Evolutionary conservation across 2,888 invertebrate genomes (phyloP), one percentile per base, ranked within the genome.

Genomic region (Andrena marginata): DNA sequence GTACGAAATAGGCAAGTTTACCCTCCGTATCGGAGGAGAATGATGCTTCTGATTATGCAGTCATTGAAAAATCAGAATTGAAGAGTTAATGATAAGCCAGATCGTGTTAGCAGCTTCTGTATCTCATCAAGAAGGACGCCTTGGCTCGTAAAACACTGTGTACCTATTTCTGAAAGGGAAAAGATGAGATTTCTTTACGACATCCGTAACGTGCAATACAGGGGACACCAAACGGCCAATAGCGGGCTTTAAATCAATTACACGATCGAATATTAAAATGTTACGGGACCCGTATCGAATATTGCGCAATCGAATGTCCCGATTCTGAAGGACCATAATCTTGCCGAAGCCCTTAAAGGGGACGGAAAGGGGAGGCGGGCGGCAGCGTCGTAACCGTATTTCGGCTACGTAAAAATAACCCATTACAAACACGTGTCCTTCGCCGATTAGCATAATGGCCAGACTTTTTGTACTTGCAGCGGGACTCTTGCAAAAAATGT

Each of bases 361-460:
- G 35, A 10, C 10, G 49, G 0, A 54, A 65, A 65, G 54, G 69
- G 82, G 62, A 49, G n/a, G 49, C 33, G 63, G 48, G 48, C 29
- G 33, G 33, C 56, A 54, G 51, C 65, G 72, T 42, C 59, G 80
- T 74, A 84, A 87, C 79, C 76, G 73, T 87, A 80, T 87, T 90
- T 90, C 81, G 83, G 87, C 84, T 81, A 79, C 79, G 86, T 89
- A 90, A 90, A 92, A 92, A 90, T 92, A 88, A 91, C 89, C 90
- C 88, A 90, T 92, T 92, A 91, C 87, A 87, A 90, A 89, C 92
- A 92, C 91, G 92, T 92, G 92, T 92, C 92, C 87, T 91, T 87
- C 16, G 82, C 76, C 89, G 90, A 91, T 92, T 92, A 92, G 91
- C 92, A 92, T 92, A 92, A 92, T 89, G 90, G 85, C 72, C 72